A percentile compares a stretch with the other conserved stretches of the same genome.
Conservation (phyloP, 1,140 invertebrate genomes). For the Diorhabda elongata region DNA sequence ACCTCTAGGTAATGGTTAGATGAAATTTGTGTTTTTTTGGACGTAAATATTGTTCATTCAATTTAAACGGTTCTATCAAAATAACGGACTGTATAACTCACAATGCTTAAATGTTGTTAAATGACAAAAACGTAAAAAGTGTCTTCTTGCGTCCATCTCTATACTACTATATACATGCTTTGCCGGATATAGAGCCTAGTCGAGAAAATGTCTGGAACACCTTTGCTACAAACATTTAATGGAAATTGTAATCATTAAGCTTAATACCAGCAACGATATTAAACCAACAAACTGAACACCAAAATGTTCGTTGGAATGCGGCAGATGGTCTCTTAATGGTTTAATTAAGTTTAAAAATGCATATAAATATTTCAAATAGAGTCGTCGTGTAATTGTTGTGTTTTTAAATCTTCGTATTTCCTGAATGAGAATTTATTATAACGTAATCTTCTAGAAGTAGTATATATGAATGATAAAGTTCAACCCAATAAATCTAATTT, state of each 20-base stretch:
- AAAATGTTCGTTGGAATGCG: neutral
- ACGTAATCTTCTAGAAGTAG: too few species aligned
- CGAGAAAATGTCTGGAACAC: constrained; percentile 1
- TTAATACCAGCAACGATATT: neutral
- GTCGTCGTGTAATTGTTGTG: neutral
- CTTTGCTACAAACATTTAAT: neutral
- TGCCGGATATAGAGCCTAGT: neutral
- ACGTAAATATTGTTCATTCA: too few species aligned
- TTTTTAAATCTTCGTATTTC: neutral
- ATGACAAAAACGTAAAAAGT: neutral
- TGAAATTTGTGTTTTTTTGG: too few species aligned
- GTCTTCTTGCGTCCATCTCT: neutral
- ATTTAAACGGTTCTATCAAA: too few species aligned
- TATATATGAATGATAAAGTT: too few species aligned
- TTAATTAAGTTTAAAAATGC: too few species aligned
- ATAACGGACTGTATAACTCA: too few species aligned
- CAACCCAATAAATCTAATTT: too few species aligned
- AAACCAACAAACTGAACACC: neutral
- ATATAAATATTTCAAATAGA: too few species aligned
- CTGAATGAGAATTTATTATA: neutral
- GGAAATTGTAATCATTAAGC: neutral
- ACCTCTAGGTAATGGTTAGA: too few species aligned
- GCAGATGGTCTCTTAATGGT: too few species aligned
- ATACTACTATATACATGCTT: neutral
- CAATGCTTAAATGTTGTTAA: too few species aligned